Evolutionary conservation across 92 coral and sea anemone species (phyloP).

Genomic region (Actinernus sp.): DNA sequence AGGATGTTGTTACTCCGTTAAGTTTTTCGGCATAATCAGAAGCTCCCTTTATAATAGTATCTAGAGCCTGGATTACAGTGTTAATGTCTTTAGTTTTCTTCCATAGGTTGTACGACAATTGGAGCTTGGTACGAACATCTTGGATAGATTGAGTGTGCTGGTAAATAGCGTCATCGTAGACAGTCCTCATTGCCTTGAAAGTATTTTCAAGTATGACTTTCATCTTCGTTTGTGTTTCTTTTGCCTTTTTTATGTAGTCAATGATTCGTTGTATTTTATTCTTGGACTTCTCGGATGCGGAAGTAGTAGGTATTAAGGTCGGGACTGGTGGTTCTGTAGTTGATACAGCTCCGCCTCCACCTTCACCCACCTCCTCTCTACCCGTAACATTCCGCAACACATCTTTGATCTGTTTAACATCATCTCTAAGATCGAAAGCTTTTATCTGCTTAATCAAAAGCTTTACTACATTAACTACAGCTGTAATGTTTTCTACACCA

Average conservation of each 20-base stretch:
- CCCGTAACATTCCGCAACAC: constrained; percentile 82
- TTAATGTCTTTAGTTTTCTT: constrained; percentile 70
- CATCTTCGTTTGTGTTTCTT: constrained; percentile 68
- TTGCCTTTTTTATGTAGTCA: constrained; percentile 68
- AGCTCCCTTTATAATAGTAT: constrained; percentile 64
- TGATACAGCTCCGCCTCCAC: too few relatives aligned
- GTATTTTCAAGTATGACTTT: constrained; percentile 71
- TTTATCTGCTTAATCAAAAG: constrained; percentile 73
- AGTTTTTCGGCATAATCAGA: constrained; percentile 72
- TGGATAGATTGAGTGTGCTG: constrained; percentile 65
- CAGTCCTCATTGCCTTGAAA: constrained; percentile 77
- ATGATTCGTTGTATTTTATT: constrained; percentile 58
- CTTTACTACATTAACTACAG: constrained; percentile 73
- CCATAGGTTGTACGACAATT: constrained; percentile 69
- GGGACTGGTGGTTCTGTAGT: too few relatives aligned
- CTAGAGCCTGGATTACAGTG: constrained; percentile 86
- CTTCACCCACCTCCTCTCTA: constrained; percentile 40
- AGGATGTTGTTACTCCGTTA: constrained; percentile 63
- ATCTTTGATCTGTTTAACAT: constrained; percentile 80
- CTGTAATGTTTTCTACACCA: constrained; percentile 70
- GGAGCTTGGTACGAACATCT: constrained; percentile 76
- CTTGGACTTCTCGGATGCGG: constrained; percentile 27
- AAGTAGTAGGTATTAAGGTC: too few relatives aligned
- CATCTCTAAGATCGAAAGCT: constrained; percentile 86
- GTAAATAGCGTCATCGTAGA: constrained; percentile 72